Percentiles rank a stretch among this genome's conserved stretches.
phyloP scores from a whole-genome alignment of 1,140 invertebrate genomes.

The Eufriesea mexicana region DNA sequence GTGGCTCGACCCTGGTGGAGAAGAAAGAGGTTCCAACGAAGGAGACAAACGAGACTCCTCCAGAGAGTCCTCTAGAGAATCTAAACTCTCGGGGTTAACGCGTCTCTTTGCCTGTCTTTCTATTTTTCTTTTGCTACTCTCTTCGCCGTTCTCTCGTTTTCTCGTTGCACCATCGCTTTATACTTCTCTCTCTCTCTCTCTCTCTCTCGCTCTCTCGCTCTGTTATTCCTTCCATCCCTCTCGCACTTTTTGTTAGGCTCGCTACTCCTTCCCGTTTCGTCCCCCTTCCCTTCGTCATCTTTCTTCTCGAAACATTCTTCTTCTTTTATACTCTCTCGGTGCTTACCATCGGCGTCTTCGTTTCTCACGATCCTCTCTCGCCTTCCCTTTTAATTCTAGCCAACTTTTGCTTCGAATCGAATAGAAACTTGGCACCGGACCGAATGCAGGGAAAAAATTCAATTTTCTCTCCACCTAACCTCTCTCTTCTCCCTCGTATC shows the following conservation, averaged over 20 bases:
- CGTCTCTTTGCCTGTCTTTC: constrained; percentile 40
- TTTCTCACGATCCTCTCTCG: not conserved
- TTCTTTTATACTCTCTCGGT: constrained; percentile 10
- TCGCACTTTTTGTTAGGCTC: constrained; percentile 26
- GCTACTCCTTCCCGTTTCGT: constrained; percentile 7
- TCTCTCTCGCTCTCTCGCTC: constrained; percentile 14
- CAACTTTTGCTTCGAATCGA: not conserved
- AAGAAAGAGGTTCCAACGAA: constrained; percentile 52
- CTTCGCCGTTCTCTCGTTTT: not conserved
- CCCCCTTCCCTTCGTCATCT: constrained; percentile 34
- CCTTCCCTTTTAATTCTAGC: constrained; percentile 12
- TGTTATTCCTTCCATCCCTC: constrained; percentile 21
- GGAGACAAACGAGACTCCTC: constrained; percentile 58
- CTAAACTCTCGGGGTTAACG: constrained; percentile 54
- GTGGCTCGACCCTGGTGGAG: not conserved
- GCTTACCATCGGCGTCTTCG: constrained; percentile 6
- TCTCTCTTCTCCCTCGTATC: too few species aligned
- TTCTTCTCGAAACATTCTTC: constrained; percentile 37
- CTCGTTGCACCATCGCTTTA: not conserved
- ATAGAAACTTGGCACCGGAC: not conserved
- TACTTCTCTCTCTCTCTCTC: constrained; percentile 14
- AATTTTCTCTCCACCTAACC: not conserved
- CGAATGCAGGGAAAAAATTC: not conserved
- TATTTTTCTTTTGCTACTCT: constrained; percentile 25
- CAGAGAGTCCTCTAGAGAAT: constrained; percentile 57